Base-by-base conservation (phyloP, 1,140 invertebrate species). In the Scaptomyza pallida region DNA sequence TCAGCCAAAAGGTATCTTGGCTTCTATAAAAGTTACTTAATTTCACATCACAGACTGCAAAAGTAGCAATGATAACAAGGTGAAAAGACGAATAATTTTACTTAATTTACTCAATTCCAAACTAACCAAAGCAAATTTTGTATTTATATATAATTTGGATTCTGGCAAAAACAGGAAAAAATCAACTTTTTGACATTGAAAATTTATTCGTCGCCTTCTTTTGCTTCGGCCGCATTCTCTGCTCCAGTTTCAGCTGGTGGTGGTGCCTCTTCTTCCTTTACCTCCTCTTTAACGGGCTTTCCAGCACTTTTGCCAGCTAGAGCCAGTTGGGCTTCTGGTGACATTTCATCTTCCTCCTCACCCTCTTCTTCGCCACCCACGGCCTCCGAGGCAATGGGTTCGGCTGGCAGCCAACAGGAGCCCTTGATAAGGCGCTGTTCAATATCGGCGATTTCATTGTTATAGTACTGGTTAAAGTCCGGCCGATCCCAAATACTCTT, bases 401-500 rank as follows among this genome's bases (percentile, higher is more conserved):
- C 82, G 16, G 78, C 67, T 5, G 83, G 78, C 40, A 86, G 13
- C 83, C 83, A 86, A 60, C 82, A 86, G 0, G 82, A 44, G 5
- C 82, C 82, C 44, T 88, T 78, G 45, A 82, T 50, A 40, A 88
- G 44, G 13, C 82, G 82, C 10, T 82, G 50, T 43, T 89, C 83
- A 45, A 89, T 81, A 47, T 89, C 78, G 44, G 82, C 81, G 26
- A 90, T 90, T 43, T 79, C 81, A 19, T 90, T 81, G 26, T 88
- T 75, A 45, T 90, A 90, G 44, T 90, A 90, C 30, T 78, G 75
- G 43, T 90, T 78, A 60, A 90, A 89, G 52, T 90, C 89, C 6
- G 89, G 89, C 8, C 89, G 81, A 17, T 80, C 74, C 89, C 89
- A 90, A 12, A 90, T 90, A 17, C 89, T 90, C 56, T 71, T 75